Evolutionary conservation across 2,113 vertebrate species (phyloP).

Genomic region (Syngnathus floridae): DNA sequence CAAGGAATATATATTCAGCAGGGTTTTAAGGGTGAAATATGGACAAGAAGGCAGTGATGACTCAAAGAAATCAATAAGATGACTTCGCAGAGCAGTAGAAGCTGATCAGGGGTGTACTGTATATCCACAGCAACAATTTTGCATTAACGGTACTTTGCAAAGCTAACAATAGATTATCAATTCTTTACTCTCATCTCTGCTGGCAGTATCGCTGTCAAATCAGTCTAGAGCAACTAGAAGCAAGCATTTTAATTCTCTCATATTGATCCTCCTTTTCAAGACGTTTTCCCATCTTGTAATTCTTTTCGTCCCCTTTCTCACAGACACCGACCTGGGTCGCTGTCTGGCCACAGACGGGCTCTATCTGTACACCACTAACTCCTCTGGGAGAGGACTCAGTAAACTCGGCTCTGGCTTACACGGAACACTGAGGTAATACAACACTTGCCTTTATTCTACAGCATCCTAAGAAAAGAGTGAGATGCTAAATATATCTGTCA

Average conservation of each 20-base stretch:
- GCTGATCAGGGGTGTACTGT: constrained; percentile 11
- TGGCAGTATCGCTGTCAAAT: background rate
- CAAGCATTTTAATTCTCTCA: constrained; percentile 1
- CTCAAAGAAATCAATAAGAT: constrained; percentile 31
- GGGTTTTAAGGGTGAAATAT: constrained; percentile 12
- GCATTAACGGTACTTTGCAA: constrained; percentile 6
- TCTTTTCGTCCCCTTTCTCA: constrained; percentile 34
- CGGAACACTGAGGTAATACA: constrained; percentile 88
- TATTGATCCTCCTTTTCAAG: background rate
- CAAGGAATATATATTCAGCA: background rate
- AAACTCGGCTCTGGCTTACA: constrained; percentile 96
- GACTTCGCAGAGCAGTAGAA: constrained; percentile 31
- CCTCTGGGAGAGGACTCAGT: constrained; percentile 93
- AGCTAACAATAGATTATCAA: background rate
- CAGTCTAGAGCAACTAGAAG: background rate
- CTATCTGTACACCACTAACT: constrained; percentile 96
- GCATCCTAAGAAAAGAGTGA: constrained; percentile 17
- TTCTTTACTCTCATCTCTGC: background rate
- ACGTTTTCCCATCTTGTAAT: constrained; percentile 3
- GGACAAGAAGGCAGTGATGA: constrained; percentile 7
- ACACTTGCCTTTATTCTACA: constrained; percentile 33
- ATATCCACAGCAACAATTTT: constrained; percentile 8
- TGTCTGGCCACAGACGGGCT: constrained; percentile 92
- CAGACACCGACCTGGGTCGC: constrained; percentile 94
- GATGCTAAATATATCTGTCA: constrained; percentile 38